Evolutionary conservation across 2,888 invertebrate species (phyloP), one percentile per base, ranked within the genome.

Genomic region (Zeuzera pyrina): DNA sequence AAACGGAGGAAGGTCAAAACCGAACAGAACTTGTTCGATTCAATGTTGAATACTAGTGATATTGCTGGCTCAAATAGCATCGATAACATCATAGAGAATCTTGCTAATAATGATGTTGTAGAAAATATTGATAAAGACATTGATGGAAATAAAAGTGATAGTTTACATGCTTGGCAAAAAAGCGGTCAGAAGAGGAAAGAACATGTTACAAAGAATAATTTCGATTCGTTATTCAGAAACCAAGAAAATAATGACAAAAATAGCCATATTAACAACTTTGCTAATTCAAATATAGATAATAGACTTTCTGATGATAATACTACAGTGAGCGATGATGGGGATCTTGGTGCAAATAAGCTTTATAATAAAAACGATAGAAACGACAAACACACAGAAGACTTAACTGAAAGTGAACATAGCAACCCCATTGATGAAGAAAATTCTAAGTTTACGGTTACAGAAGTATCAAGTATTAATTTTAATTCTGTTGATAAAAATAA

Each of bases 81-180:
- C 7, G 41, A 57, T 38, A 60, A 42, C 39, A 57, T 68, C 10
- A 65, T 69, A 3, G 45, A 52, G 36, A 59, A 59, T 38, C 43
- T 71, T 1, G 46, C 40, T 15, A 40, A 53, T 12, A 43, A 46
- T 7, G 33, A 45, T 35, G 38, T 43, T 15, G 23, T 2, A 14
- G 25, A 28, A 5, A 10, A 5, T 4, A 28, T 31, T 2, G 41
- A 43, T 24, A 43, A 35, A n/a, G 43, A 41, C n/a, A 3, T 8
- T 16, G 29, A 15, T 16, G 11, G 5, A 28, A 14, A 28, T 2
- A 28, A 1, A 2, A 14, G 8, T 15, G 14, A 28, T 28, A 28
- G 13, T 13, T 2, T 13, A 5, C 5, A 14, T 12, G 5, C 8
- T 19, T 31, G 36, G 42, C 5, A 30, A 43, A 19, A 34, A 42